These are phyloP conservation scores for Centropyge bicolor DNA, from an alignment of 2,797 vertebrate genomes.

Conservation along the genomic window DNA sequence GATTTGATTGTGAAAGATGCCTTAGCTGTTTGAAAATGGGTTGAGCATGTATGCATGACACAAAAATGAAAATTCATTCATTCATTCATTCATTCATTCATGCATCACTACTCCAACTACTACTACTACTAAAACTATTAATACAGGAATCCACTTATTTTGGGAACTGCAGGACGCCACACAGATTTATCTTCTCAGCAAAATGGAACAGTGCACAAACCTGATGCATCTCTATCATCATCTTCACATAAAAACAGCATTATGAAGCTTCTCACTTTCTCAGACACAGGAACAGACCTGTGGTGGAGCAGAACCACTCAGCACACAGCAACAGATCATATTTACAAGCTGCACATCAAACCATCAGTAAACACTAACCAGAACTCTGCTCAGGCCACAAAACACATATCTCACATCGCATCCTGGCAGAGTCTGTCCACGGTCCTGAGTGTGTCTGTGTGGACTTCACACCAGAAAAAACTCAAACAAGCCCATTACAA, in stretches of 20 bases:
- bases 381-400: background rate
- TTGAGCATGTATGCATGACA: too few relatives aligned
- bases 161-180: background rate
- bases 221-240: background rate
- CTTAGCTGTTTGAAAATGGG: background rate
- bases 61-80: too few relatives aligned
- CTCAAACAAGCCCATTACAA: background rate
- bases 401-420: background rate
- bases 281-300: background rate
- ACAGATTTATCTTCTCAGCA: background rate
- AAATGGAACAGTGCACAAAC: background rate
- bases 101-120: too few relatives aligned
- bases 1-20: background rate
- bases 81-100: too few relatives aligned
- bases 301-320: background rate
- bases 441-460: background rate
- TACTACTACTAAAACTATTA: too few relatives aligned
- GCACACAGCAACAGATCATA: background rate
- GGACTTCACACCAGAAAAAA: background rate
- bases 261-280: background rate
- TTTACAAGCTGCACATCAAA: background rate
- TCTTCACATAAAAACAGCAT: background rate
- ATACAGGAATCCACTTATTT: too few relatives aligned
- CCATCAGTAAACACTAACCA: background rate
- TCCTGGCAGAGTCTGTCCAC: background rate